Conservation (phyloP, 2,888 invertebrate genomes). For the Beris chalybata region DNA sequence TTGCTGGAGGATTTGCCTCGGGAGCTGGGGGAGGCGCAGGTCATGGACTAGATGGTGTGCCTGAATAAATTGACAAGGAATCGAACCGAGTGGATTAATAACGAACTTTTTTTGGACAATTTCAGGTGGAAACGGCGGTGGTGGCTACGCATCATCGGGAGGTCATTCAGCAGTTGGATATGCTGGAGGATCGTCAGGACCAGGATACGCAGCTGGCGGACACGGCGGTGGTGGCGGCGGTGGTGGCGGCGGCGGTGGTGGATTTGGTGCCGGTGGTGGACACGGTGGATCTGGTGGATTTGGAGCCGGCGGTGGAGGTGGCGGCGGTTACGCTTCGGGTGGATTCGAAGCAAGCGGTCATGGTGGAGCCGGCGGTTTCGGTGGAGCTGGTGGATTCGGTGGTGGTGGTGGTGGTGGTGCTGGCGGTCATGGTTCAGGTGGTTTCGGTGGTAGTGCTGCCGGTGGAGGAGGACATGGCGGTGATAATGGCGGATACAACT, state of each 20-base stretch:
- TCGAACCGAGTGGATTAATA: constrained; percentile 39
- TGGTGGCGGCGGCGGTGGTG: background rate
- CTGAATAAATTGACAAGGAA: constrained; percentile 17
- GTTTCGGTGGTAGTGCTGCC: constrained; percentile 14
- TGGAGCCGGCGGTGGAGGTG: background rate
- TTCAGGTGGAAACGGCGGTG: constrained; percentile 24
- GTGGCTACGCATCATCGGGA: constrained; percentile 32
- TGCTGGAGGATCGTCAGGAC: constrained; percentile 19
- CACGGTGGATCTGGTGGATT: constrained; percentile 17
- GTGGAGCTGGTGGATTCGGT: constrained; percentile 15
- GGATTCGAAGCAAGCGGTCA: background rate
- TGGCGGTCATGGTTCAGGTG: constrained; percentile 16
- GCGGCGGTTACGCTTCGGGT: constrained; percentile 43
- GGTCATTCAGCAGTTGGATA: background rate
- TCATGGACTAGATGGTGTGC: constrained; percentile 42
- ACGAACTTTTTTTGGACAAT: constrained; percentile 10
- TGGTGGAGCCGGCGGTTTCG: constrained; percentile 38
- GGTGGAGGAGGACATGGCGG: constrained; percentile 40
- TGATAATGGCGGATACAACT: constrained; percentile 32
- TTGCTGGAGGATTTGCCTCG: constrained; percentile 48
- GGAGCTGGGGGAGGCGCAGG: constrained; percentile 46
- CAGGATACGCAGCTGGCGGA: background rate
- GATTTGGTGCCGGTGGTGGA: constrained; percentile 18
- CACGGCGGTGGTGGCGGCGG: background rate
- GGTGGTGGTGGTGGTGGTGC: constrained; percentile 5